phyloP scores from a whole-genome alignment of 2,113 vertebrate species.

The Myanophis thanlyinensis region DNA sequence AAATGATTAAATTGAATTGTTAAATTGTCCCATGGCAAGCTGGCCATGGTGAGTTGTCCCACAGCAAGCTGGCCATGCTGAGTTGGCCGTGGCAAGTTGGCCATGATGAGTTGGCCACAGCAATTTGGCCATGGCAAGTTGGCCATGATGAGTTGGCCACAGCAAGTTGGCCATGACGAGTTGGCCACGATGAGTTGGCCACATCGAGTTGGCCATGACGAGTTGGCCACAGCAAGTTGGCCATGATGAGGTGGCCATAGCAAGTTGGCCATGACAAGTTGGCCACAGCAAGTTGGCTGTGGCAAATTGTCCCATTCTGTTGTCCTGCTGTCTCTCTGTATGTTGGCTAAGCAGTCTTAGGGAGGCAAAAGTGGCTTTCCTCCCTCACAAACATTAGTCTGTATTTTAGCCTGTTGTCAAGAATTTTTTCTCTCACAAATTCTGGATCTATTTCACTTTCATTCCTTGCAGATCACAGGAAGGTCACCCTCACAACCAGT shows the following conservation, averaged over 20 bases:
- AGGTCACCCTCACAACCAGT: not conserved
- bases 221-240: not conserved
- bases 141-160: too few species aligned
- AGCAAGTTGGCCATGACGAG: too few species aligned
- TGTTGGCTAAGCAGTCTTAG: not conserved
- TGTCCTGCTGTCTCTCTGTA: not conserved
- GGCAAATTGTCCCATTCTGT: not conserved
- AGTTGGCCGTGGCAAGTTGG: not conserved
- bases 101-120: too few species aligned
- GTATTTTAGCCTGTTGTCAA: not conserved
- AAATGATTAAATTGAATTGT: not conserved
- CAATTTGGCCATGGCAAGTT: too few species aligned
- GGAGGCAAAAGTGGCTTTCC: not conserved
- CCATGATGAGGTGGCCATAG: not conserved
- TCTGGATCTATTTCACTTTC: not conserved
- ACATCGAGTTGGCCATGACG: too few species aligned
- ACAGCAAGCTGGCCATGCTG: not conserved
- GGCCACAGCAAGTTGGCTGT: not conserved
- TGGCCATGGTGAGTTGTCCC: not conserved
- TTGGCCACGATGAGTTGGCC: too few species aligned
- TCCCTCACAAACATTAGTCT: not conserved
- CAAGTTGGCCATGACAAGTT: too few species aligned
- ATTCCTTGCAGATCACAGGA: not conserved
- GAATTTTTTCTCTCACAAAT: not conserved
- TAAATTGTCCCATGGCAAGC: not conserved